These are phyloP conservation scores for Grapholita molesta DNA, from an alignment of 1,140 invertebrate species.

Conservation along the genomic window DNA sequence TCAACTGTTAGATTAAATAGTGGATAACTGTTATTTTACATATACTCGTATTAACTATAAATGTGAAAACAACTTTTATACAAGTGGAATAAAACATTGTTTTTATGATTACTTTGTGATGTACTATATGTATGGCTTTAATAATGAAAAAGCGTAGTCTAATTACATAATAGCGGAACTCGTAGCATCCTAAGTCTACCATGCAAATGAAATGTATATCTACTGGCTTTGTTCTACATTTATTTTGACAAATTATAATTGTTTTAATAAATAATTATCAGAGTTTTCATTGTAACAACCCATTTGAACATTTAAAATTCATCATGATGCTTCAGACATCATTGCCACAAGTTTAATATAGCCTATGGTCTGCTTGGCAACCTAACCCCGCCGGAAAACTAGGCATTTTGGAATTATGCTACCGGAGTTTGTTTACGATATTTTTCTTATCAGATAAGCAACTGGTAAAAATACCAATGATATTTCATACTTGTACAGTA, in stretches of 20 bases:
- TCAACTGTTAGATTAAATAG: not conserved
- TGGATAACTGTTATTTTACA: not conserved
- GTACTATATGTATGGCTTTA: slow-evolving; percentile 13
- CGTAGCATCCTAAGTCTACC: not conserved
- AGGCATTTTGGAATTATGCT: too few relatives aligned
- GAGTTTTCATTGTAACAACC: not conserved
- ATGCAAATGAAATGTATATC: not conserved
- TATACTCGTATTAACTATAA: not conserved
- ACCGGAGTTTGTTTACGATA: too few relatives aligned
- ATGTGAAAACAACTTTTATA: not conserved
- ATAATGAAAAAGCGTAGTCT: not conserved
- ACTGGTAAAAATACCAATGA: too few relatives aligned
- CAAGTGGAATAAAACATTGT: not conserved
- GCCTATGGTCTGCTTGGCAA: too few relatives aligned
- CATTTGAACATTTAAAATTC: too few relatives aligned
- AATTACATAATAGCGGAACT: not conserved
- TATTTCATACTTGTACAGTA: too few relatives aligned
- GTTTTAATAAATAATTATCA: slow-evolving; percentile 1
- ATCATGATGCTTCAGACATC: too few relatives aligned
- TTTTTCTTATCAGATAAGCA: too few relatives aligned
- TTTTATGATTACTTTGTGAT: not conserved
- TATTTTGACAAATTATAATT: slow-evolving; percentile 11
- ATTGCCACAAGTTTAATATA: too few relatives aligned
- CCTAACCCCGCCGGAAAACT: too few relatives aligned
- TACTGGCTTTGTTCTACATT: slow-evolving; percentile 8